Evolutionary conservation across 2,888 invertebrate genomes (phyloP), one percentile per base, ranked within the genome.

Genomic region (Ophraella communa): DNA sequence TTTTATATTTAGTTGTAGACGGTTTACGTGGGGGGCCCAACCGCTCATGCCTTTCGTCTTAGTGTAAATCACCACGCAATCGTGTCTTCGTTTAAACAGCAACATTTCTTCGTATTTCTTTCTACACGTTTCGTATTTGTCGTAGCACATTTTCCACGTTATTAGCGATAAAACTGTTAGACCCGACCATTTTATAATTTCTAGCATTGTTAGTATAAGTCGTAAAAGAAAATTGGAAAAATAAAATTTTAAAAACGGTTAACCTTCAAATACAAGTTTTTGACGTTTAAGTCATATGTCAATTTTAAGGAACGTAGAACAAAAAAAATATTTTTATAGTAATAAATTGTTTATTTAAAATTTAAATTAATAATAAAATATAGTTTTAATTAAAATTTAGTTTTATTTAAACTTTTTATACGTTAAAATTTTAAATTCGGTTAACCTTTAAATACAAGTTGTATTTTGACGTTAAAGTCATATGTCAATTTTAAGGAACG

Each of bases 11-110:
- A 61, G 49, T n/a, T 53, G 24, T 14, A 69, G 53, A 47, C 62
- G 62, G 23, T 52, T 42, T 45, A 27, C 42, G 27, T 62, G 23
- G 30, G 69, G 67, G 14, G 67, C 65, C 79, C 79, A 80, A 14
- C 79, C 79, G 39, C 33, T 68, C 64, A 72, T 64, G 54, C 73
- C 68, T 58, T 70, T 66, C 57, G 64, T 64, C 55, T 63, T 60
- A 17, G 60, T 58, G 57, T 77, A 79, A 64, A 73, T 78, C 8
- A 80, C 73, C 11, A 78, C 74, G 73, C 79, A 78, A 65, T 79
- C 76, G 62, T 79, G 80, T 47, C 77, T 71, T 60, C 73, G 54
- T 21, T 73, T 54, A 63, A 76, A 77, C 2, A 78, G 33, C 24
- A 72, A 21, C 57, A 69, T 61, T 17, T 73, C 63, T 54, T 74